Base-by-base conservation (phyloP, 2,888 invertebrate genomes). In the Monoplex corrugatus region DNA sequence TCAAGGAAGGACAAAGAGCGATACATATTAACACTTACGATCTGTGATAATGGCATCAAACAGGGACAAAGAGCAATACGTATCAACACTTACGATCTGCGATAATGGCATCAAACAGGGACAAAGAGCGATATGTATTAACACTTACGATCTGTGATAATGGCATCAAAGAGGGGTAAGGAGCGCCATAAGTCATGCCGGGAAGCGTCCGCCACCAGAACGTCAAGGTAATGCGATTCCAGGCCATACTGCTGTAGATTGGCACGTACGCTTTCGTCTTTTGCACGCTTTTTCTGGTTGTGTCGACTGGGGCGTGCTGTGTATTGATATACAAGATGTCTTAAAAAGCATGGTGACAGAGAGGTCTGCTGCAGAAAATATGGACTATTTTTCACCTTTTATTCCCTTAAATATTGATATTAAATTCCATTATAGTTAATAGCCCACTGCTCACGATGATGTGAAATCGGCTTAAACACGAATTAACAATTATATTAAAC, bases 21-120 rank as follows among this genome's bases (percentile, higher is more conserved):
- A n/a, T n/a, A n/a, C n/a, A n/a, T n/a, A n/a, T n/a, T n/a, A n/a
- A n/a, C n/a, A n/a, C n/a, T n/a, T n/a, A n/a, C n/a, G n/a, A n/a
- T n/a, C n/a, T n/a, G n/a, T n/a, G 89, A 99, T 97, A 90, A 99
- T 98, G 57, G 98, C 98, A 96, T 99, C 99, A 94, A 99, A 97
- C 93, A 97, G 96, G 50, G 98, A 95, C 6, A 90, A 90, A 0
- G 96, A 96, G 98, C 98, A n/a, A n/a, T n/a, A n/a, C n/a, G n/a
- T n/a, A n/a, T n/a, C n/a, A n/a, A n/a, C n/a, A n/a, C n/a, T n/a
- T n/a, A n/a, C n/a, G n/a, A n/a, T n/a, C n/a, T n/a, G n/a, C n/a
- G 89, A 99, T 97, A 90, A 99, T 98, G 57, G 98, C 98, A 96
- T 99, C 99, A 94, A 99, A 97, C 93, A 97, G 96, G 50, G 98